phyloP scores from a whole-genome alignment of 2,797 vertebrate genomes.

The Acrocephalus scirpaceus region DNA sequence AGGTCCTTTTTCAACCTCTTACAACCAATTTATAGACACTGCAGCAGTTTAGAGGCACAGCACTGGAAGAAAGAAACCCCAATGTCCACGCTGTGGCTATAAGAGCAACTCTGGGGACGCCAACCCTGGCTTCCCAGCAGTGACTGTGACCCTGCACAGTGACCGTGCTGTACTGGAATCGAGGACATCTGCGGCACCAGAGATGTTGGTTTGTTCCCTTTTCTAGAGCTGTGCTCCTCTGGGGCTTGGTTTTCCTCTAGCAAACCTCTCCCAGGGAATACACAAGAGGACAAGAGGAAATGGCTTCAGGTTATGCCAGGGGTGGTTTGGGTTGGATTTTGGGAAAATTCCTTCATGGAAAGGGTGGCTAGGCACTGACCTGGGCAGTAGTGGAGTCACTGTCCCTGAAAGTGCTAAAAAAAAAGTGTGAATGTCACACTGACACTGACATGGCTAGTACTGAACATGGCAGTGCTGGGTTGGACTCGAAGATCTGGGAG shows the following conservation, averaged over 20 bases:
- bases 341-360: background rate
- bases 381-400: background rate
- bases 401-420: background rate
- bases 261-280: background rate
- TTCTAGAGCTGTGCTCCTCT: background rate
- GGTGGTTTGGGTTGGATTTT: background rate
- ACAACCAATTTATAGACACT: background rate
- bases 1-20: background rate
- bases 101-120: background rate
- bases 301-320: background rate
- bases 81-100: rapidly evolving
- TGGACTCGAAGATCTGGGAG: background rate
- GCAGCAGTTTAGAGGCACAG: background rate
- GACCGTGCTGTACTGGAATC: rapidly evolving
- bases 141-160: rapidly evolving
- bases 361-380: background rate
- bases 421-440: background rate
- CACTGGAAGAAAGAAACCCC: background rate
- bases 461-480: background rate
- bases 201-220: background rate
- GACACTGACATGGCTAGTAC: background rate
- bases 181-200: background rate
- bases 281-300: background rate
- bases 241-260: background rate
- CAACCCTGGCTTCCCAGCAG: background rate